Percentiles rank a stretch among this genome's conserved stretches.
phyloP scores from a whole-genome alignment of 1,140 invertebrate genomes.

The Littorina saxatilis region DNA sequence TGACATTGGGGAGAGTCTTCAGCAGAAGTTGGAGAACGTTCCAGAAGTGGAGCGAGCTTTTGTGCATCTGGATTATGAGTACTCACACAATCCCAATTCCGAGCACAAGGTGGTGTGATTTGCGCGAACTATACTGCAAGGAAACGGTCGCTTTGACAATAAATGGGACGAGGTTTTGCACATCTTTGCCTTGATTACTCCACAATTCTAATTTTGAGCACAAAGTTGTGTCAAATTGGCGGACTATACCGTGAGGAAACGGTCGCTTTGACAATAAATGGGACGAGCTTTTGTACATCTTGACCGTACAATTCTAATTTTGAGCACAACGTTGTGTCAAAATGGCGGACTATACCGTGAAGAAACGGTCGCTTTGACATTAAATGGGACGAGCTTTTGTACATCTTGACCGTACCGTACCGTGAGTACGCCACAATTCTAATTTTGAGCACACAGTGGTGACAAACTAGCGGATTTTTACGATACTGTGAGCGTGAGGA shows the following conservation, averaged over 20 bases:
- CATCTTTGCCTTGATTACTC: background rate
- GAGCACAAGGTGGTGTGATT: conserved; percentile 70
- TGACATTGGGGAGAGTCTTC: conserved; percentile 76
- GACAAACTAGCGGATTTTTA: background rate
- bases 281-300: background rate
- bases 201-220: background rate
- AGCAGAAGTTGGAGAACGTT: conserved; percentile 76
- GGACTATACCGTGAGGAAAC: background rate
- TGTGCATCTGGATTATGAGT: conserved; percentile 78
- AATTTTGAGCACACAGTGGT: background rate
- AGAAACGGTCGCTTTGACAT: too few species aligned
- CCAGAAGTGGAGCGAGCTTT: conserved; percentile 78
- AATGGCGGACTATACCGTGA: background rate
- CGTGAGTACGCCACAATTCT: background rate
- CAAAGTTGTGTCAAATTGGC: background rate
- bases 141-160: background rate
- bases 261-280: background rate
- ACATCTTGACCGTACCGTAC: too few species aligned
- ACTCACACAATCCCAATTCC: conserved; percentile 66
- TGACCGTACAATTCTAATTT: background rate
- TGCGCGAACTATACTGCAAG: background rate
- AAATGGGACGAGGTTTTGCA: conserved; percentile 73
- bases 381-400: too few species aligned
- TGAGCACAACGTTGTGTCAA: background rate
- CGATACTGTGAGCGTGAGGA: background rate